Evolutionary conservation across 2,113 vertebrate species (phyloP).

Genomic region (Notarius lentiginosus): DNA sequence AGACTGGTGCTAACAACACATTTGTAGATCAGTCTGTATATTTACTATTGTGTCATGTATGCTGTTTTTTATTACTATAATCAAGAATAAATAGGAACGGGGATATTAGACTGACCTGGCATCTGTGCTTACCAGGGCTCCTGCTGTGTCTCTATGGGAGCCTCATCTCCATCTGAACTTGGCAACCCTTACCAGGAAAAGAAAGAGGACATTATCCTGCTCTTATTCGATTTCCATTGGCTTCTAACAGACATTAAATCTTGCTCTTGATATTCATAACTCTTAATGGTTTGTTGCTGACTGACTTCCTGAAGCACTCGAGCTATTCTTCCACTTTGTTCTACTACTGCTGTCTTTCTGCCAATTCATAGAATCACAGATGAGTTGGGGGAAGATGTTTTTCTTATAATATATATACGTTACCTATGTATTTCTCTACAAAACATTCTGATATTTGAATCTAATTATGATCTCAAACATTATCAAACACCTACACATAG

Average conservation of each 20-base stretch:
- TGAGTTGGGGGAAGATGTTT: background rate
- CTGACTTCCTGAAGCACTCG: background rate
- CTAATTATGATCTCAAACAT: background rate
- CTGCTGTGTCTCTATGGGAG: slow-evolving; percentile 8
- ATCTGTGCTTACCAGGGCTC: background rate
- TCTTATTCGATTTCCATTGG: slow-evolving; percentile 11
- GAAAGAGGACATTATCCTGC: background rate
- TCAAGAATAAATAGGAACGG: background rate
- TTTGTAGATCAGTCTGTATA: background rate
- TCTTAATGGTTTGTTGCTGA: background rate
- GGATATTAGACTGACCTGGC: background rate
- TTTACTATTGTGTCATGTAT: background rate
- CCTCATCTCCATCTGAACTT: background rate
- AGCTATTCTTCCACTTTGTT: slow-evolving; percentile 1
- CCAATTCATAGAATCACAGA: background rate
- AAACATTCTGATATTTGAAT: background rate
- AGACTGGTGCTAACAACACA: background rate
- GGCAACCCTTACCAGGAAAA: slow-evolving; percentile 7
- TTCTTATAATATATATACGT: background rate
- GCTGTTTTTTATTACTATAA: background rate
- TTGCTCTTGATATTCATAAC: slow-evolving; percentile 12
- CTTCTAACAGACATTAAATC: background rate
- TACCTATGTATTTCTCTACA: background rate
- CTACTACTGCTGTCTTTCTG: background rate
- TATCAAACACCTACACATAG: background rate